Evolutionary conservation across 2,888 invertebrate species (phyloP), one percentile per base, ranked within the genome.

Genomic region (Chrysomela aeneicollis): DNA sequence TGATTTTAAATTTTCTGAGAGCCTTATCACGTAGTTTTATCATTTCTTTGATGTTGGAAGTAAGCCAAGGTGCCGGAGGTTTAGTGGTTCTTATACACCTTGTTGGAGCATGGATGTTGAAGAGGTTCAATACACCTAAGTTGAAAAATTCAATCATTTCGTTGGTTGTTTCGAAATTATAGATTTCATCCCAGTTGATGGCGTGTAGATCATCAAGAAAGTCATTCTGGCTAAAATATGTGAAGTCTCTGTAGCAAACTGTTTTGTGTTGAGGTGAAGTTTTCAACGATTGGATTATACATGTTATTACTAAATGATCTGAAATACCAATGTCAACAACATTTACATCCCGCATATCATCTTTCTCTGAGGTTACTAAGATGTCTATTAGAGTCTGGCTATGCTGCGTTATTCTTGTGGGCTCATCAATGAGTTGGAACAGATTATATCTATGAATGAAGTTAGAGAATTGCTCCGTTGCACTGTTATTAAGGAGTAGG

Each of bases 381-480:
- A 17, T 49, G 17, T 49, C 49, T 50, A 50, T 21, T 21, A 50
- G 21, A 21, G 50, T 50, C 21, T 2, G 18, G 22, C 50, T 50
- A 50, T 21, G 9, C 8, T 19, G 50, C 21, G 50, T 50, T 50
- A 21, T 50, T 50, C 50, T 50, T 50, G 50, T 50, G 12, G 50
- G 50, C 21, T 50, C 50, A 12, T 50, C 50, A 50, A 50, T 50
- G 50, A 50, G 19, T 12, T 50, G 22, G n/a, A 10, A 21, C 19
- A 21, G 6, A 50, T 21, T 50, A 12, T 9, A 50, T 50, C 50
- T 21, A 19, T 21, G 50, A 50, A 50, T 50, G 6, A 49, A 49
- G n/a, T 49, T 49, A 18, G 49, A 49, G 18, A 49, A 42, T 5
- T 15, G 42, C 42, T 42, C 42, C 8, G 42, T 42, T 42, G 42